Conservation (phyloP, 2,888 invertebrate genomes). For the Limenitis camilla region DNA sequence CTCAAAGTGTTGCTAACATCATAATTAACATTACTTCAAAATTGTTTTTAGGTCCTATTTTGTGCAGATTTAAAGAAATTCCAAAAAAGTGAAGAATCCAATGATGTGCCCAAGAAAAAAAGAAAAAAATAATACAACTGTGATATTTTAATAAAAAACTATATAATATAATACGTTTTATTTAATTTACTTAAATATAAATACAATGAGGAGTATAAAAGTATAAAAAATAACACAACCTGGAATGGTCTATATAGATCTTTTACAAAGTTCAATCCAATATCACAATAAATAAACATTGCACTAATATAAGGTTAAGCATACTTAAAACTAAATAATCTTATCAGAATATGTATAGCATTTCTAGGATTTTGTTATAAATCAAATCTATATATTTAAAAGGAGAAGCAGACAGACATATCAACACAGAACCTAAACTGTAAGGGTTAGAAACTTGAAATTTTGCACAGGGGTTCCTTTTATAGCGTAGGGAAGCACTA, state of each 20-base stretch:
- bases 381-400: too few relatives aligned
- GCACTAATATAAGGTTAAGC: slow-evolving; percentile 11
- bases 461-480: too few relatives aligned
- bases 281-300: slow-evolving; percentile 43
- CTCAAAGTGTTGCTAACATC: too few relatives aligned
- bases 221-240: slow-evolving; percentile 12
- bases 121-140: slow-evolving; percentile 29
- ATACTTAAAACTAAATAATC: not conserved
- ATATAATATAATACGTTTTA: not conserved
- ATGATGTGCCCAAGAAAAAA: slow-evolving; percentile 41
- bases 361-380: too few relatives aligned
- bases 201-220: not conserved
- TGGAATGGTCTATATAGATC: slow-evolving; percentile 14
- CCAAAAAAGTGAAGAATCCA: slow-evolving; percentile 50
- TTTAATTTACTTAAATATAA: slow-evolving; percentile 1
- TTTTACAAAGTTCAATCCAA: slow-evolving; percentile 25
- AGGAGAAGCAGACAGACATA: too few relatives aligned
- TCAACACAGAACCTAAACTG: too few relatives aligned
- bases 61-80: slow-evolving; percentile 87
- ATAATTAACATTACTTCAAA: not conserved
- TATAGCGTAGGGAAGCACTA: too few relatives aligned
- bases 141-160: not conserved
- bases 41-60: slow-evolving; percentile 79
- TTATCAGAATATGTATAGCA: too few relatives aligned
- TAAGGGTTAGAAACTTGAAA: too few relatives aligned